Evolutionary conservation across 2,888 invertebrate species (phyloP), one percentile per base, ranked within the genome.

Genomic region (Agriopis leucophaearia): DNA sequence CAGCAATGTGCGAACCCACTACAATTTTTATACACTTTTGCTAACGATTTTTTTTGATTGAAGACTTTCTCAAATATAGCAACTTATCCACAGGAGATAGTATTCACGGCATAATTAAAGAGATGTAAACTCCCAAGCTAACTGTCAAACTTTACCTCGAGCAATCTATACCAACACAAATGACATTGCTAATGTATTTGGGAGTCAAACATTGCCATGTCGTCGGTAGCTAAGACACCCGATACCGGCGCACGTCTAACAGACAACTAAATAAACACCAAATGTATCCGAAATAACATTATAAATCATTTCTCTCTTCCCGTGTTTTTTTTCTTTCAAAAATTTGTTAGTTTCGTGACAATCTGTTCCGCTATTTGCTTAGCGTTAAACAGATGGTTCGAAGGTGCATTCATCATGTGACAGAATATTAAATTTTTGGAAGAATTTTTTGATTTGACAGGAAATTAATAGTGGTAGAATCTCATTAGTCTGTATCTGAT

Each of bases 311-410:
- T 92, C 27, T 85, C 81, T 73, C 74, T 82, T 74, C 81, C 79
- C 74, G 74, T 76, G 76, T 76, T 86, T 90, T 92, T 92, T 92
- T 87, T 70, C n/a, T 85, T 80, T 78, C 71, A 79, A 79, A 88
- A 91, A 92, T 93, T 90, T 90, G 92, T 93, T 88, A 91, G 87
- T 91, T 90, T 89, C 87, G 85, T 91, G 89, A 91, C 93, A 90
- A 90, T 91, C 92, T 91, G 94, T 94, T 94, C 92, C 93, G 94
- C 90, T 94, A 92, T 94, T 94, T 92, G 91, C 92, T 91, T 88
- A 88, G 85, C 81, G 87, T 90, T 84, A 89, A 91, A 91, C 94
- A 94, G 88, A 92, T 93, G 93, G 85, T 76, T 69, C 74, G 71
- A 69, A 72, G 67, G 76, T 69, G 76, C 88, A 90, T 92, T 84